Evolutionary conservation across 2,888 invertebrate species (phyloP).

Genomic region (Polylopha cassiicola): DNA sequence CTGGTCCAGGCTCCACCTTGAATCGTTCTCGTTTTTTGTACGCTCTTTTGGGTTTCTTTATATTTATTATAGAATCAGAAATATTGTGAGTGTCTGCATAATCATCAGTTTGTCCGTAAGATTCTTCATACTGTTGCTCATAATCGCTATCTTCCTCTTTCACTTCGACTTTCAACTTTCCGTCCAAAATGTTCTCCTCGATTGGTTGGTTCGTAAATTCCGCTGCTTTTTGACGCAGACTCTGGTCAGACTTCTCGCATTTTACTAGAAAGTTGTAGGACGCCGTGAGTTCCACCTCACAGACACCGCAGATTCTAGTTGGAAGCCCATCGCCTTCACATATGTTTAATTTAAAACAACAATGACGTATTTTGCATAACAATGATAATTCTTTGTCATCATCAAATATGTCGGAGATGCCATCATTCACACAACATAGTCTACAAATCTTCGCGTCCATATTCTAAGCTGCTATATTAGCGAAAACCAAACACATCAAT

Average conservation of each 20-base stretch:
- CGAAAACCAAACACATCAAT: no score
- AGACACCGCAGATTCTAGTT: constrained; percentile 40
- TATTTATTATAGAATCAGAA: constrained; percentile 6
- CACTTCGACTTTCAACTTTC: constrained; percentile 35
- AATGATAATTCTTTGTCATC: constrained; percentile 29
- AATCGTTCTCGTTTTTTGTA: constrained; percentile 31
- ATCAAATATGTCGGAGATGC: constrained; percentile 39
- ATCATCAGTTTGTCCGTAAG: constrained; percentile 6
- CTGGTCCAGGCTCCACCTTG: constrained; percentile 23
- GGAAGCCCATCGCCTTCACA: constrained; percentile 49
- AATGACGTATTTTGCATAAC: constrained; percentile 46
- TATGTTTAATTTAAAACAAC: constrained; percentile 45
- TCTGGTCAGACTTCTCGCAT: constrained; percentile 51
- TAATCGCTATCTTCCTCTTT: constrained; percentile 38
- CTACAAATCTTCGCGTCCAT: constrained; percentile 49
- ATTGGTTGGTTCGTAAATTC: constrained; percentile 13
- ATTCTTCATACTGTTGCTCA: constrained; percentile 24
- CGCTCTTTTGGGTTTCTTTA: constrained; percentile 23
- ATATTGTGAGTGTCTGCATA: constrained; percentile 2
- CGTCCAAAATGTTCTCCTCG: constrained; percentile 15
- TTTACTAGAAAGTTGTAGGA: constrained; percentile 49
- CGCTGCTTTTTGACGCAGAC: constrained; percentile 33
- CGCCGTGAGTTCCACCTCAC: constrained; percentile 39
- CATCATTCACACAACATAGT: constrained; percentile 45
- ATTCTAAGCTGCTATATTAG: constrained; percentile 6